Base-by-base conservation (phyloP, 2,888 invertebrate genomes). In the Scaptomyza reducta region DNA sequence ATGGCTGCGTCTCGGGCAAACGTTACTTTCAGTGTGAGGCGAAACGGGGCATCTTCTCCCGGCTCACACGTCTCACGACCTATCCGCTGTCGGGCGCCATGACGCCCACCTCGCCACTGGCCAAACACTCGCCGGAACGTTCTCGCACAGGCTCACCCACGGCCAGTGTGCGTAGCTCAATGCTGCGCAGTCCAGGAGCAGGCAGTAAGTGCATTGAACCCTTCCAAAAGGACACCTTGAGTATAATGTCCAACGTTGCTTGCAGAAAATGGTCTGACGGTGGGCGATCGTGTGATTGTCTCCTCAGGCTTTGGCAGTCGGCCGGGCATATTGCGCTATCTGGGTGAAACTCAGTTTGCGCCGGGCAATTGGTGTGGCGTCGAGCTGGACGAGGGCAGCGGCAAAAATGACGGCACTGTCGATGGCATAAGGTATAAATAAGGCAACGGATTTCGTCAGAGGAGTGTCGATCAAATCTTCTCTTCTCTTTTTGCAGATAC, bases 371-470 rank as follows among this genome's bases (percentile, higher is more conserved):
- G 98, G 98, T 98, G 97, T 70, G 99, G 99, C 25, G 96, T 99
- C 18, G 98, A 99, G 91, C 93, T 99, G 78, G 98, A 98, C 90
- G 97, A 98, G 76, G 95, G 97, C 1, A 92, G 96, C 65, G 99
- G 99, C 56, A 99, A 99, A 92, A 99, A 99, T 92, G 98, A 99
- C 90, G 99, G 99, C 62, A 95, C 97, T 51, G 97, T 99, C 33
- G 96, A 95, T 75, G 98, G 97, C 58, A 96, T 95, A 92, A 96
- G 97, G 97, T 98, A 27, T 27, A 27, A 27, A 22, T 22, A 31
- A 13, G 44, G 33, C 33, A 33, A 33, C 3, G 11, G 13, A 13
- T 33, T 33, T 33, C 33, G 4, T 33, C 13, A 33, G 6, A 33
- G 31, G 6, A 33, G 13, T 14, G 7, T 1, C 6, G 0, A 5